These are phyloP conservation scores for Rallus crepitans DNA, from an alignment of 2,797 vertebrate genomes.

Conservation along the genomic window DNA sequence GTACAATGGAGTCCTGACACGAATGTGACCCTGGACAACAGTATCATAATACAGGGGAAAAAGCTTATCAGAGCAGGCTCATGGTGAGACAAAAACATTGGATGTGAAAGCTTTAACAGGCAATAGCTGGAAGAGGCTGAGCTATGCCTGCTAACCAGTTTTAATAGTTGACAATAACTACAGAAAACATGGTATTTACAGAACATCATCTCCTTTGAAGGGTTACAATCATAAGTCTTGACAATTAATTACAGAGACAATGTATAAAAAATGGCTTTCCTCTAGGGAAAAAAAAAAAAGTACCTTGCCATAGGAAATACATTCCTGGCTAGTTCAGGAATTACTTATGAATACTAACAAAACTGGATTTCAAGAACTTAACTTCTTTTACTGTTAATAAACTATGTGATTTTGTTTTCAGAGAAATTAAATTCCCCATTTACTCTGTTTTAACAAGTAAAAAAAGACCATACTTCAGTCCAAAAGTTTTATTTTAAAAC, in stretches of 20 bases:
- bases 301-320: neutral
- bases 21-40: neutral
- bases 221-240: neutral
- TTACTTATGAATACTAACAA: neutral
- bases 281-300: neutral
- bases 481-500: neutral
- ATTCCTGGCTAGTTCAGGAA: neutral
- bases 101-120: neutral
- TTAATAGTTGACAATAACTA: neutral
- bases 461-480: neutral
- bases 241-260: neutral
- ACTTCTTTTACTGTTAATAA: neutral
- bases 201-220: neutral
- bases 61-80: neutral
- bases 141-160: neutral
- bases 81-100: neutral
- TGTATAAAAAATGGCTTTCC: neutral
- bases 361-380: neutral
- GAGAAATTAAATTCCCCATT: neutral
- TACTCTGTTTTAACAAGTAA: neutral
- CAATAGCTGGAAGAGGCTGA: neutral
- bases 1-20: neutral
- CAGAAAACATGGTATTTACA: neutral
- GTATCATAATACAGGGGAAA: neutral
- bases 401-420: neutral